These are phyloP conservation scores for Blastobasis adustella DNA, from an alignment of 2,888 invertebrate genomes.

Conservation along the genomic window DNA sequence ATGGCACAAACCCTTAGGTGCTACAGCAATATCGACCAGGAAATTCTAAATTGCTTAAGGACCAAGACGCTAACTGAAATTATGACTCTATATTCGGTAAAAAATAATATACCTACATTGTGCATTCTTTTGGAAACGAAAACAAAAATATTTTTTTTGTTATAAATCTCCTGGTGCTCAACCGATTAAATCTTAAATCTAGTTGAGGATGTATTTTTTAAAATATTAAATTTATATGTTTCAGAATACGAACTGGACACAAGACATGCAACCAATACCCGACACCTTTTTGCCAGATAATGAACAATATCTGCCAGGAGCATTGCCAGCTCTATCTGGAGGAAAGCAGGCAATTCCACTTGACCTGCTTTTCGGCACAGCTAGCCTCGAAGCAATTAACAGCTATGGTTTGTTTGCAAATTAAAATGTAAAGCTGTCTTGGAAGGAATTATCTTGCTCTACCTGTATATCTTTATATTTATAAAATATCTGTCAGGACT, in stretches of 20 bases:
- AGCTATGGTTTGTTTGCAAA: conserved; percentile 54
- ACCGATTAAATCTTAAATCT: too few relatives aligned
- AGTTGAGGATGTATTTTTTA: not conserved
- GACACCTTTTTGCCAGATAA: conserved; percentile 76
- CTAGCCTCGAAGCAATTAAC: conserved; percentile 79
- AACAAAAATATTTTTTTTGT: not conserved
- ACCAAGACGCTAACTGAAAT: conserved; percentile 76
- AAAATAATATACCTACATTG: not conserved
- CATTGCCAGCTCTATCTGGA: conserved; percentile 68
- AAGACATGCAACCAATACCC: conserved; percentile 76
- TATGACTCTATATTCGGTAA: conserved; percentile 60
- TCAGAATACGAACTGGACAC: conserved; percentile 74
- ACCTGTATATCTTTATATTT: not conserved
- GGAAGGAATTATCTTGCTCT: not conserved
- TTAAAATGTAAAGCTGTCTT: conserved; percentile 6
- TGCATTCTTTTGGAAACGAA: not conserved
- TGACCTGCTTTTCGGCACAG: conserved; percentile 80
- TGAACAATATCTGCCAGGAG: conserved; percentile 76
- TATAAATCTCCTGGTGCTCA: not conserved
- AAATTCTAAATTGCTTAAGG: conserved; percentile 77
- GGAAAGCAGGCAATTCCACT: conserved; percentile 69
- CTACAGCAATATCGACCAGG: conserved; percentile 54
- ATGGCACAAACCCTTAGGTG: conserved; percentile 75
- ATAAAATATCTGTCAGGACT: too few relatives aligned
- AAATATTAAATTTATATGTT: conserved; percentile 15